phyloP scores from a whole-genome alignment of 2,113 vertebrate species.

The Myxocyprinus asiaticus region DNA sequence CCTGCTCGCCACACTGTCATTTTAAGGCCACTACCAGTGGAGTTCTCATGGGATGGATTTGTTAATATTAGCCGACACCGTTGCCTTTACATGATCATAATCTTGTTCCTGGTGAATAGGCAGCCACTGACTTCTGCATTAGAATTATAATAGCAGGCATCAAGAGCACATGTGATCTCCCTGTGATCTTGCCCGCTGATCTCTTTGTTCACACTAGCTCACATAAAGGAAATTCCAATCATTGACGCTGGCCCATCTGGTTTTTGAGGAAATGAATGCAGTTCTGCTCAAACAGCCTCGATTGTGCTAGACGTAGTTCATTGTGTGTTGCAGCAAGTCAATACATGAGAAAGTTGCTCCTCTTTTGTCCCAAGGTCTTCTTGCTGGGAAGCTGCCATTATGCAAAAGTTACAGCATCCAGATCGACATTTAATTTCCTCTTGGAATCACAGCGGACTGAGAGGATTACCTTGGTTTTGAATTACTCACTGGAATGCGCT shows the following conservation, averaged over 20 bases:
- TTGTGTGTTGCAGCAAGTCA: constrained; percentile 52
- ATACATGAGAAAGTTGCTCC: constrained; percentile 54
- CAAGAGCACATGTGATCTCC: constrained; percentile 33
- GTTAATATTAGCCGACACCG: neutral
- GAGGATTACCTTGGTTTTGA: constrained; percentile 33
- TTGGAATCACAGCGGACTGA: constrained; percentile 30
- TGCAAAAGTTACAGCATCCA: constrained; percentile 33
- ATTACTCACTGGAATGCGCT: constrained; percentile 11
- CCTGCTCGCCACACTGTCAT: no score
- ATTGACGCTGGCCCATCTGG: constrained; percentile 43
- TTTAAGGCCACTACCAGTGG: neutral
- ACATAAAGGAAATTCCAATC: constrained; percentile 50
- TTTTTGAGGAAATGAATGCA: constrained; percentile 37
- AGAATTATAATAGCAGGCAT: constrained; percentile 20
- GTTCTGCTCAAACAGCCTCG: constrained; percentile 6
- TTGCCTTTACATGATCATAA: constrained; percentile 7
- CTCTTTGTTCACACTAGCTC: constrained; percentile 49
- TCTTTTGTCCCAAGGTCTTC: constrained; percentile 37
- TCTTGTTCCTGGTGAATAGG: neutral
- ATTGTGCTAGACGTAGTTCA: constrained; percentile 46
- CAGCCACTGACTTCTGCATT: constrained; percentile 1
- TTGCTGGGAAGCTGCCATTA: constrained; percentile 34
- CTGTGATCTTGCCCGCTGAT: constrained; percentile 29
- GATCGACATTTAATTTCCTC: constrained; percentile 39
- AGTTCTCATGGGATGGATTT: constrained; percentile 36